Evolutionary conservation across 2,113 vertebrate species (phyloP), one percentile per base, ranked within the genome.

Genomic region (Castor canadensis): DNA sequence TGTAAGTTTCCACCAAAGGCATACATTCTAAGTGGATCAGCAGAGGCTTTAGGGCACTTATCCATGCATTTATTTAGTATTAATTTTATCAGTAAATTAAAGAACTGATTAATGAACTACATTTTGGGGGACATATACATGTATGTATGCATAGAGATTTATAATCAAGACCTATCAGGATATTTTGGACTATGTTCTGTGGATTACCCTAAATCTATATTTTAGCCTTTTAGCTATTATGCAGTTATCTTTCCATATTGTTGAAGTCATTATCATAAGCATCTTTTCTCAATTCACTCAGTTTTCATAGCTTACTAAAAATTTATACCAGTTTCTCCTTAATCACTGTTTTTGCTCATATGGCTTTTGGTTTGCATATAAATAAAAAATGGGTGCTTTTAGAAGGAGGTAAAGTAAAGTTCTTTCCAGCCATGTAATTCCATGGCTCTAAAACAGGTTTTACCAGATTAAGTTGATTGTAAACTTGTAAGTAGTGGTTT

Each of bases 41-140:
- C 19, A 80, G 20, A 9, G 76, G 35, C 24, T 88, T 85, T 47
- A 69, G 28, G 16, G 15, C 58, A 67, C 30, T 71, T 62, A 67
- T 28, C 52, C 86, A 47, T n/a, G 72, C 49, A 93, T 40, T 76
- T 24, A 38, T 43, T 89, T 88, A 52, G 11, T 93, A 67, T 89
- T 67, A 87, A 87, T 82, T 94, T 89, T 88, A 26, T n/a, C 12
- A 64, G 62, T 35, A 67, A 92, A 87, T 89, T 43, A 83, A 85
- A 71, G 84, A 81, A 52, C 17, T 60, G 15, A 82, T 67, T 64
- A 43, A 62, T 54, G 72, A 82, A 83, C 3, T 89, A 58, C 24
- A 38, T 76, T 80, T 30, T n/a, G 91, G 38, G 24, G 24, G 91
- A 38, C 13, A 89, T 32, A 84, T n/a, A 91, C 17, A 73, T 26